phyloP scores from a whole-genome alignment of 2,113 vertebrate species.

The Bostrychus sinensis region DNA sequence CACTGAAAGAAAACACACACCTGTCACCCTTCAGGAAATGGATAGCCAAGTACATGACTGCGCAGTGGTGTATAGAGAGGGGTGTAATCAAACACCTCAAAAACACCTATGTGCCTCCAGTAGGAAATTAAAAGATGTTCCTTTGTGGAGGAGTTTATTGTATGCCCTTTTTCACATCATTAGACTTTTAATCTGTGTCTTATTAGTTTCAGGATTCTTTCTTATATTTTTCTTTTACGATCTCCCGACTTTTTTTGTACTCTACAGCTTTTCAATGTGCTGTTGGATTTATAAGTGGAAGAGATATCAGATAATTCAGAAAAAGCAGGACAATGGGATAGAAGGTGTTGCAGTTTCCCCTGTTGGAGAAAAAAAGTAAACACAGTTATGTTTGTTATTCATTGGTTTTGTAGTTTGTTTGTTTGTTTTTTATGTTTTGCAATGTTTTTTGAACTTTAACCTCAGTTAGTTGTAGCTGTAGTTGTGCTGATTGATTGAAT shows the following conservation, averaged over 20 bases:
- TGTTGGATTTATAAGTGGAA: constrained; percentile 84
- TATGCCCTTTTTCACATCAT: constrained; percentile 73
- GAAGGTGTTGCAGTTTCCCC: too few species aligned
- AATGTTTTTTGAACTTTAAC: too few species aligned
- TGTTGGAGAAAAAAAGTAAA: background rate
- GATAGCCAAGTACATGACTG: constrained; percentile 27
- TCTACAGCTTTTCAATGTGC: constrained; percentile 87
- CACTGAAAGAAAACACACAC: constrained; percentile 27
- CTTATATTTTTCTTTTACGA: constrained; percentile 84
- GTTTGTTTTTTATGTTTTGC: background rate
- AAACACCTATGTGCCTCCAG: constrained; percentile 10
- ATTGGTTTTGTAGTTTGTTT: background rate
- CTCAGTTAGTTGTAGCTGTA: too few species aligned
- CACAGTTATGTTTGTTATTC: background rate
- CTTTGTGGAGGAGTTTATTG: constrained; percentile 63
- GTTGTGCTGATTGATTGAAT: too few species aligned
- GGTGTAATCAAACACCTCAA: constrained; percentile 22
- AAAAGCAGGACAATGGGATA: constrained; percentile 64
- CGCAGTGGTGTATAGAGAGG: constrained; percentile 3
- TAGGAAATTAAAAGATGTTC: constrained; percentile 45
- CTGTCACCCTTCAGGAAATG: constrained; percentile 15
- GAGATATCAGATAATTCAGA: constrained; percentile 64
- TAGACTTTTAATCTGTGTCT: constrained; percentile 78
- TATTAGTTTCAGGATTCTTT: constrained; percentile 86
- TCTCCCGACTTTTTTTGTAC: constrained; percentile 84